phyloP scores from a whole-genome alignment of 2,113 vertebrate species.

The Rhinichthys klamathensis region DNA sequence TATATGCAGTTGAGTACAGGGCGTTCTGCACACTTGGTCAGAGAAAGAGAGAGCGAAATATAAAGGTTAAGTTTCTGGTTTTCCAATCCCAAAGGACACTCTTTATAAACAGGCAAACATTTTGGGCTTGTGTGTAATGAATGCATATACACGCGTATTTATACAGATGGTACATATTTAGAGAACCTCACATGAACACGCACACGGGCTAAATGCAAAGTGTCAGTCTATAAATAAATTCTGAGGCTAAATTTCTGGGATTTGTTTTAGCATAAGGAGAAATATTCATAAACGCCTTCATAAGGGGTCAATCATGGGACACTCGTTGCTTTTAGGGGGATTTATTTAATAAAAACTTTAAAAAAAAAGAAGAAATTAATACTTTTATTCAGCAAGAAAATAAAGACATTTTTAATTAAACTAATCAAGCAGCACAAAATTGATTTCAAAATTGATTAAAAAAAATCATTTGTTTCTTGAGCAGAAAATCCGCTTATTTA shows the following conservation, averaged over 20 bases:
- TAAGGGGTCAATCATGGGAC: background rate
- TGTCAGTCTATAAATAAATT: conserved; percentile 16
- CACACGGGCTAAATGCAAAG: conserved; percentile 19
- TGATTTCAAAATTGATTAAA: no score
- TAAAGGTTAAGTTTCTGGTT: conserved; percentile 24
- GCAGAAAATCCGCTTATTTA: no score
- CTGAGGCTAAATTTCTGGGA: background rate
- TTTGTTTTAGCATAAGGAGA: conserved; percentile 16
- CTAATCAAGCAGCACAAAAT: no score
- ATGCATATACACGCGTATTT: conserved; percentile 22
- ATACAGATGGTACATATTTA: conserved; percentile 40
- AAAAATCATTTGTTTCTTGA: no score
- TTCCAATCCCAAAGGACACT: conserved; percentile 9
- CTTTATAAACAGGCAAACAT: conserved; percentile 35
- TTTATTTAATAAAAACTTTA: no score
- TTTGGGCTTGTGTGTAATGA: conserved; percentile 21
- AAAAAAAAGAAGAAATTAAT: no score
- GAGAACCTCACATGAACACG: conserved; percentile 15
- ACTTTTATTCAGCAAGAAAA: no score
- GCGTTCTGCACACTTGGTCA: background rate
- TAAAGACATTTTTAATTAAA: no score
- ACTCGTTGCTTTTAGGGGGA: background rate
- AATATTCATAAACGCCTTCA: conserved; percentile 14
- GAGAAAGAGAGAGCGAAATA: background rate
- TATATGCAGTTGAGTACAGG: background rate